These are phyloP conservation scores for Pterobdella sp. DNA, from an alignment of 2,888 invertebrate species.

Conservation along the genomic window DNA sequence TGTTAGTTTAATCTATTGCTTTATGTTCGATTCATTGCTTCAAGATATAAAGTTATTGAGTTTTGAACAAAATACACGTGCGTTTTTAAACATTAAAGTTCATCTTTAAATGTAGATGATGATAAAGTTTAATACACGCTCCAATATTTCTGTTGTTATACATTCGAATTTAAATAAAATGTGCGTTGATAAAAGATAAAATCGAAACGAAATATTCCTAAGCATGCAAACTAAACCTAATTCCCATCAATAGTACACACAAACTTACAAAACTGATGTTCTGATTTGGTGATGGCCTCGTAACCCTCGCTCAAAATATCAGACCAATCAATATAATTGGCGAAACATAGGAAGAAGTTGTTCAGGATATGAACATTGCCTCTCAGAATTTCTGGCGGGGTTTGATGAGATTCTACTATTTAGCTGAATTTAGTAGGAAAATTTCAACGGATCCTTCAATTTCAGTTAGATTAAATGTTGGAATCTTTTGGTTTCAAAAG, in stretches of 20 bases:
- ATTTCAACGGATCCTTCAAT: too few relatives aligned
- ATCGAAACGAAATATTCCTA: neutral
- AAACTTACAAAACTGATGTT: neutral
- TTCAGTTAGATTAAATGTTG: neutral
- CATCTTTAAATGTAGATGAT: too few relatives aligned
- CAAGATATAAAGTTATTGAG: neutral
- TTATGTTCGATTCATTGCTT: neutral
- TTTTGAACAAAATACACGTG: neutral
- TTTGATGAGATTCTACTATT: conserved; percentile 45
- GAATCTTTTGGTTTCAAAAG: neutral
- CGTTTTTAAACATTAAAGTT: neutral
- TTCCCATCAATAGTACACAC: neutral
- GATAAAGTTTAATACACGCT: too few relatives aligned
- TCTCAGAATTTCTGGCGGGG: conserved; percentile 69
- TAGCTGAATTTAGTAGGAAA: neutral
- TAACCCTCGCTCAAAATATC: conserved; percentile 60
- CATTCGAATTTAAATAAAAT: neutral
- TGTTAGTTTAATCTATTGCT: neutral
- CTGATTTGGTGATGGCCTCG: neutral
- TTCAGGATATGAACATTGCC: conserved; percentile 86
- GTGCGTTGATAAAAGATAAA: neutral
- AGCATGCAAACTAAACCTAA: neutral
- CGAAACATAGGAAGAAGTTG: conserved; percentile 87
- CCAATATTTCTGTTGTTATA: too few relatives aligned
- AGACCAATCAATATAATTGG: conserved; percentile 83